Percentiles rank a stretch among this genome's conserved stretches.
Conservation (phyloP, 2,797 vertebrate species). For the Oryzias dopingdopingensis region DNA sequence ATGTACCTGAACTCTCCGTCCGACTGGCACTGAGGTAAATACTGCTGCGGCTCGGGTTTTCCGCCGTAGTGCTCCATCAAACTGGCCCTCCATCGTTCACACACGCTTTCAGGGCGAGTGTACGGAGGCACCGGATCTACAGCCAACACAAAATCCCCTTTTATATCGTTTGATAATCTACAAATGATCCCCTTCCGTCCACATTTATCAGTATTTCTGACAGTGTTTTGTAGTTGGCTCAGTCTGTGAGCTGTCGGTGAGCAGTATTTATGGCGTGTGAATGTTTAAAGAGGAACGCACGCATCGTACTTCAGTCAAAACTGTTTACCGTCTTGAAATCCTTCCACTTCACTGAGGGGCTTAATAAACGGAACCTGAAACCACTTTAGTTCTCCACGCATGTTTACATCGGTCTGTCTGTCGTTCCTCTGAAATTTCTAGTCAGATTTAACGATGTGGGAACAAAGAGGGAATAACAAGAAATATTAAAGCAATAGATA, state of each 20-base stretch:
- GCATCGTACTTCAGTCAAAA: constrained; percentile 42
- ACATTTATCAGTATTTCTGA: constrained; percentile 1
- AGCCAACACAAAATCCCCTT: neutral
- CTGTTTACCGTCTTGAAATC: constrained; percentile 49
- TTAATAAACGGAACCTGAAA: constrained; percentile 50
- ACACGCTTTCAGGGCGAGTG: constrained; percentile 72
- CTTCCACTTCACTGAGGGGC: constrained; percentile 41
- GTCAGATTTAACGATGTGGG: constrained; percentile 3
- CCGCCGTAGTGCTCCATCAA: constrained; percentile 77
- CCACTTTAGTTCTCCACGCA: constrained; percentile 44
- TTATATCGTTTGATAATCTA: neutral
- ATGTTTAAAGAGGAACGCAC: constrained; percentile 37
- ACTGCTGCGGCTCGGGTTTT: constrained; percentile 70
- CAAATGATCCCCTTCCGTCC: neutral
- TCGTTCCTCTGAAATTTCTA: constrained; percentile 3
- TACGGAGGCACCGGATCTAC: constrained; percentile 38
- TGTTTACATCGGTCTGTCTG: constrained; percentile 44
- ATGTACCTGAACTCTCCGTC: constrained; percentile 75
- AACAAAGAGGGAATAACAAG: no score
- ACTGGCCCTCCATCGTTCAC: constrained; percentile 79
- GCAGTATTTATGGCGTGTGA: constrained; percentile 24
- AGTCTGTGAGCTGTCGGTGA: constrained; percentile 10
- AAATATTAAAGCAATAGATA: no score
- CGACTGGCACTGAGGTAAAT: constrained; percentile 77
- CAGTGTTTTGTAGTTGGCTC: constrained; percentile 8